phyloP scores from a whole-genome alignment of 2,797 vertebrate species.

The Amniataba percoides region DNA sequence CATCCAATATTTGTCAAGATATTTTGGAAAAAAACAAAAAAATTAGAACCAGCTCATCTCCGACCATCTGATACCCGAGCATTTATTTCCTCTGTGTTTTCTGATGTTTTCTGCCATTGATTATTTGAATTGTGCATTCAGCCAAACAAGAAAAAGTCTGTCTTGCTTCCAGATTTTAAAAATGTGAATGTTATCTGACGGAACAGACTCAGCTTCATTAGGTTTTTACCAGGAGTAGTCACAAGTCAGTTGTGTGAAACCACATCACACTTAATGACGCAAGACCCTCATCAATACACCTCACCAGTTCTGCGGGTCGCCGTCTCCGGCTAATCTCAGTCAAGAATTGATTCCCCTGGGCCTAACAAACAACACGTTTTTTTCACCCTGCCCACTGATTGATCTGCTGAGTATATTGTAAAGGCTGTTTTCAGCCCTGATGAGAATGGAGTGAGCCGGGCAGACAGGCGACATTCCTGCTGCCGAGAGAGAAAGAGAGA shows the following conservation, averaged over 20 bases:
- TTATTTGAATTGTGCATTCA: conserved; percentile 1
- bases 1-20: not conserved
- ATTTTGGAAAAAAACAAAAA: not conserved
- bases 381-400: conserved; percentile 24
- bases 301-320: conserved; percentile 8
- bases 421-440: conserved; percentile 37
- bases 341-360: conserved; percentile 28
- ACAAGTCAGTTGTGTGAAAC: conserved; percentile 26
- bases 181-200: not conserved
- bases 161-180: not conserved
- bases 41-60: not conserved
- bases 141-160: too few species aligned
- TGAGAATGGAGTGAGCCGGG: conserved; percentile 34
- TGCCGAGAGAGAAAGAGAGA: conserved; percentile 32
- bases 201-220: not conserved
- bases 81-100: not conserved
- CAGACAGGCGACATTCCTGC: conserved; percentile 49
- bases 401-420: conserved; percentile 34
- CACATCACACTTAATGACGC: conserved; percentile 15
- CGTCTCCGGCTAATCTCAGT: conserved; percentile 8
- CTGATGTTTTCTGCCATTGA: not conserved
- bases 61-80: too few species aligned
- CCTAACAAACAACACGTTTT: conserved; percentile 30
- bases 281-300: conserved; percentile 2
- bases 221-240: conserved; percentile 12